Evolutionary conservation across 2,797 vertebrate species (phyloP), one percentile per base, ranked within the genome.

Genomic region (Poeciliopsis gracilis): DNA sequence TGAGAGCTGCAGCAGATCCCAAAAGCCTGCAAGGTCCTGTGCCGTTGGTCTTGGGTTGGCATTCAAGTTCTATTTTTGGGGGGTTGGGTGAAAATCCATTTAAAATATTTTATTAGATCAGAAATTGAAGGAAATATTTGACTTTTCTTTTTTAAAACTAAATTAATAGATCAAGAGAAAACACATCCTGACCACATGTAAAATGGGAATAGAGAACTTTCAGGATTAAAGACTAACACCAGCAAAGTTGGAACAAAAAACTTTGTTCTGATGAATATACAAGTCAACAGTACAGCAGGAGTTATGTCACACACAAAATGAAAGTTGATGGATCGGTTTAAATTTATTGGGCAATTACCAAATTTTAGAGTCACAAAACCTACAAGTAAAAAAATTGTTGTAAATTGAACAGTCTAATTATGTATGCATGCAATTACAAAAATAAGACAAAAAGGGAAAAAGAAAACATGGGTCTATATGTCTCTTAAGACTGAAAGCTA

Each of bases 1-100:
- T 51, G 98, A 97, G 90, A 99, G 96, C 90, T 99, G 98, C 18
- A 99, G 96, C 86, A 99, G 97, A 94, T 99, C 98, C 98, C 98
- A 99, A 95, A 99, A 99, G 70, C 98, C 98, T 20, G 98, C 98
- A 28, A 99, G 96, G 94, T 99, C 98, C 94, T 99, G 98, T 77
- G 98, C 97, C 51, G 98, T 99, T 71, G 98, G 97, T 82, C 97
- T 96, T 61, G 97, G 98, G 93, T 98, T 98, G 77, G 98, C 96
- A 0, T 97, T 97, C 71, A 97, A 89, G 89, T 98, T 97, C 98
- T 99, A 33, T 25, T 25, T 18, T 41, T 41, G 38, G 38, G 7
- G 8, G 7, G 38, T 6, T 5, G 36, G 36, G 5, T 1, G 7
- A 2, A 53, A 55, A 55, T n/a, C 3, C 23, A 57, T 12, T 9